Base-by-base conservation (phyloP, 2,888 invertebrate species). In the Agapetus fuscipes region DNA sequence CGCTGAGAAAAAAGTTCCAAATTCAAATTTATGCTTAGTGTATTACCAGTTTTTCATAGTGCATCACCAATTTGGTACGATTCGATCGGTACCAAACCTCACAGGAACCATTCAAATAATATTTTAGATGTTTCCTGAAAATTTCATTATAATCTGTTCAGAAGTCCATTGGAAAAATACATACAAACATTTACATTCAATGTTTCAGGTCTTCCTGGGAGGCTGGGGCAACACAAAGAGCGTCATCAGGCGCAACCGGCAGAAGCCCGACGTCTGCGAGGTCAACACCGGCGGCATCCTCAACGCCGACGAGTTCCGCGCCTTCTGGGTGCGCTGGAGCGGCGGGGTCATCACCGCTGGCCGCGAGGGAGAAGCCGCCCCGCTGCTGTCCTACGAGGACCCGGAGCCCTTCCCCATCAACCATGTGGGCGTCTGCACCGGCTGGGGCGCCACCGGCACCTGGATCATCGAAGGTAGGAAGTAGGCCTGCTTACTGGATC, bases 141-240 rank as follows among this genome's bases (percentile, higher is more conserved):
- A n/a, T n/a, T n/a, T n/a, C n/a, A n/a, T n/a, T n/a, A n/a, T n/a
- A n/a, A n/a, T n/a, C n/a, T n/a, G n/a, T n/a, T n/a, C n/a, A n/a
- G n/a, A n/a, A n/a, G n/a, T n/a, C n/a, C n/a, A n/a, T n/a, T n/a
- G n/a, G n/a, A n/a, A n/a, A n/a, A n/a, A n/a, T n/a, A n/a, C n/a
- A n/a, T n/a, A n/a, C n/a, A n/a, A n/a, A n/a, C n/a, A n/a, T n/a
- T n/a, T n/a, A n/a, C n/a, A n/a, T n/a, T n/a, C n/a, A n/a, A n/a
- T n/a, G n/a, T n/a, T n/a, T 15, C 56, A 79, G 79, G 58, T 91
- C 36, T 85, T 90, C 64, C 72, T 93, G 52, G 91, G 91, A 17
- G 90, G 90, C 17, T 93, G 90, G 91, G 75, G 76, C 15, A 90
- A 91, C 61, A 67, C 74, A 46, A 88, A 86, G 63, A 86, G 85